These are phyloP conservation scores for Lasius fuliginosus DNA, from an alignment of 2,888 invertebrate genomes.

Conservation along the genomic window DNA sequence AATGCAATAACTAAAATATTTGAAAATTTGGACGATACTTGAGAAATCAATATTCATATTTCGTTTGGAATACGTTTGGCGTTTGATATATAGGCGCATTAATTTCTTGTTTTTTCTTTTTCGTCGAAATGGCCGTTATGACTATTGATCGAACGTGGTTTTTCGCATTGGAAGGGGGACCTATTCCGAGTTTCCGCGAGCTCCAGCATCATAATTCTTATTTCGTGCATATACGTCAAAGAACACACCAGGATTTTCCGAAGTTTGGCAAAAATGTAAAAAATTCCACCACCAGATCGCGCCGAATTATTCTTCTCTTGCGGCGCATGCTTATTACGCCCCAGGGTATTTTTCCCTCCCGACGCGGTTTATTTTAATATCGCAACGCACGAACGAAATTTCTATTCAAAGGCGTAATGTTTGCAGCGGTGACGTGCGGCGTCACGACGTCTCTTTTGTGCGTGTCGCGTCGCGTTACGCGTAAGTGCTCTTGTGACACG, in stretches of 20 bases:
- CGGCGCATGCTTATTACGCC: constrained; percentile 45
- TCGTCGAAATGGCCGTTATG: constrained; percentile 40
- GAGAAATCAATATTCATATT: background rate
- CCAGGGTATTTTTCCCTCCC: constrained; percentile 1
- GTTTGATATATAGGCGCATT: background rate
- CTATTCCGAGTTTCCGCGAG: background rate
- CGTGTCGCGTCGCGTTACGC: constrained; percentile 15
- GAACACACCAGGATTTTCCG: constrained; percentile 46
- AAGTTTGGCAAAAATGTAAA: constrained; percentile 32
- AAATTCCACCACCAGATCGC: background rate
- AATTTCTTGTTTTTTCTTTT: background rate
- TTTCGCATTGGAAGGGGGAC: background rate
- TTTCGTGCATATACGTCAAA: constrained; percentile 45
- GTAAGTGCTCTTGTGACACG: constrained; percentile 50
- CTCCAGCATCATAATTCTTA: constrained; percentile 29
- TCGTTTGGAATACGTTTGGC: background rate
- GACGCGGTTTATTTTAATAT: constrained; percentile 76
- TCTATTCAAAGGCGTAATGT: constrained; percentile 55
- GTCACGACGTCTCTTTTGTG: constrained; percentile 30
- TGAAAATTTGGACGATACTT: constrained; percentile 1
- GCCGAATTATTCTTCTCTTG: constrained; percentile 55
- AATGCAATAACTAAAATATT: background rate
- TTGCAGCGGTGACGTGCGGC: constrained; percentile 52
- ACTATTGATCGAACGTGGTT: constrained; percentile 21
- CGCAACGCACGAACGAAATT: constrained; percentile 72